Conservation (phyloP, 2,113 vertebrate genomes). For the Carettochelys insculpta region DNA sequence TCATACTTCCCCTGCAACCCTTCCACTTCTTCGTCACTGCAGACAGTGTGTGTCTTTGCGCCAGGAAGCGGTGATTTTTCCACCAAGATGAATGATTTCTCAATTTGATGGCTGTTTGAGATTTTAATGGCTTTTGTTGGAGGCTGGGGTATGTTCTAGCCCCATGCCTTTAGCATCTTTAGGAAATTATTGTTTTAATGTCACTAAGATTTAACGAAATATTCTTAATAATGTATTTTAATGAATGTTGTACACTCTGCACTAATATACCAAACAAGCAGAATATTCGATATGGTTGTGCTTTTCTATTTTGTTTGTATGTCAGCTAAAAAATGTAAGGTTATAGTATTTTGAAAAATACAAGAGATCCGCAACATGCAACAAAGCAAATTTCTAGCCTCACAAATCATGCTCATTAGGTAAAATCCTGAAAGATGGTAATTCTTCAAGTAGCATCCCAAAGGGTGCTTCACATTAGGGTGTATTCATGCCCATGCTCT, state of each 20-base stretch:
- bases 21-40: background rate
- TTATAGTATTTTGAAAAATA: background rate
- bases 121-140: background rate
- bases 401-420: background rate
- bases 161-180: no score
- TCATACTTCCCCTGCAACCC: background rate
- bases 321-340: background rate
- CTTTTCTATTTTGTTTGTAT: background rate
- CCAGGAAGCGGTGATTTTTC: background rate
- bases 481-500: no score
- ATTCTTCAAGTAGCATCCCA: background rate
- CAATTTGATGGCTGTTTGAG: background rate
- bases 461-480: no score
- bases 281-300: background rate
- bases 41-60: accelerated
- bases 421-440: background rate
- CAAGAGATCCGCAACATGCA: no score
- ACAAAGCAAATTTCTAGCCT: background rate
- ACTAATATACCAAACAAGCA: background rate
- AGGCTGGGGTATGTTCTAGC: background rate
- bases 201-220: no score
- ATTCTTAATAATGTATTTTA: background rate
- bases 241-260: background rate
- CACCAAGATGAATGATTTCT: background rate
- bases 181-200: background rate